Percentiles rank a stretch among this genome's conserved stretches.
Conservation (phyloP, 2,888 invertebrate species). For the Synanthedon formicaeformis region DNA sequence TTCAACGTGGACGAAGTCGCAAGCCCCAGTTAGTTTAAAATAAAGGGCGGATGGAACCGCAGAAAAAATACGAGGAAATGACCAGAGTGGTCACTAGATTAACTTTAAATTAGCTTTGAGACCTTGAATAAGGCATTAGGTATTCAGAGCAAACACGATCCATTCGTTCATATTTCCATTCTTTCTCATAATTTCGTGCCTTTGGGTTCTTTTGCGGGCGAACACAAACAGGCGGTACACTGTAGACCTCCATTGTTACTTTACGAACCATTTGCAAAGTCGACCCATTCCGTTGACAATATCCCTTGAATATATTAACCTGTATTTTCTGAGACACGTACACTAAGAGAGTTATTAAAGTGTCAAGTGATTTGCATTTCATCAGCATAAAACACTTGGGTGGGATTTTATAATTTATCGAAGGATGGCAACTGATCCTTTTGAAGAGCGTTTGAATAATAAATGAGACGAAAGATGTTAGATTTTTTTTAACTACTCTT, state of each 20-base stretch:
- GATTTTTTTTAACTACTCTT: conserved; percentile 4
- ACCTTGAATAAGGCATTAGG: too few relatives aligned
- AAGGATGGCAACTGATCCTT: conserved; percentile 31
- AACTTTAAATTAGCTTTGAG: too few relatives aligned
- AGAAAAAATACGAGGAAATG: too few relatives aligned
- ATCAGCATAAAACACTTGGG: conserved; percentile 30
- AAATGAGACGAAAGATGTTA: conserved; percentile 23
- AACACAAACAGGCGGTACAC: background rate
- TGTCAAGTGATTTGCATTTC: conserved; percentile 36
- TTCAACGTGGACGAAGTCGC: too few relatives aligned
- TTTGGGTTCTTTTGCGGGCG: background rate
- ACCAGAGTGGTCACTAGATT: too few relatives aligned
- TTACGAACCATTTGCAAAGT: conserved; percentile 4
- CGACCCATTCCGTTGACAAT: conserved; percentile 4
- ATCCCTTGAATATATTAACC: conserved; percentile 5
- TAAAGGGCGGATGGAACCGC: too few relatives aligned
- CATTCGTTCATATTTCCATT: too few relatives aligned
- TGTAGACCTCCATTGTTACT: background rate
- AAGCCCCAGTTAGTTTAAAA: too few relatives aligned
- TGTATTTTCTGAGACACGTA: conserved; percentile 7
- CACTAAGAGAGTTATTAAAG: conserved; percentile 13
- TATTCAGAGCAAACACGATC: too few relatives aligned
- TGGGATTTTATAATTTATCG: conserved; percentile 44
- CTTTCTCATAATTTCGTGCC: too few relatives aligned
- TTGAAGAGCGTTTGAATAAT: conserved; percentile 40